Base-by-base conservation (phyloP, 2,797 vertebrate species). In the Pseudopleuronectes americanus region DNA sequence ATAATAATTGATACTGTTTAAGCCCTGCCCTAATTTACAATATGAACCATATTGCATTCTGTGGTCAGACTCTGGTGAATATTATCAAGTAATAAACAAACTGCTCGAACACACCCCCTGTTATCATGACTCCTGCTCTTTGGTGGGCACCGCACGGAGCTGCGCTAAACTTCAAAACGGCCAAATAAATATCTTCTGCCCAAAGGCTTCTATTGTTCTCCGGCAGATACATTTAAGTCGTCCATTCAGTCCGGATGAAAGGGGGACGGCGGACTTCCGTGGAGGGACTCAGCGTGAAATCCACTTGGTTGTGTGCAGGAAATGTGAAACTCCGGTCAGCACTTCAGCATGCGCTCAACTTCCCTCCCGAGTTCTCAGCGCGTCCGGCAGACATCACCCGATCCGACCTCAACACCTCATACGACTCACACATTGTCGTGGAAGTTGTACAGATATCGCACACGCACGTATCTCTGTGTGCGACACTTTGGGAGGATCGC, bases 311-410 rank as follows among this genome's bases (percentile, higher is more conserved):
- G 61, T 60, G 87, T 73, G 89, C 76, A 55, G 67, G 72, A 83
- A 88, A 86, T 74, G 83, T 81, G 79, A 85, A 85, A 74, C 81
- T 79, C 45, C 68, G 74, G 62, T 81, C 82, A 81, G 84, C 84
- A 67, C 57, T 71, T 54, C 76, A 68, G 53, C 84, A 66, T 77
- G 87, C 70, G 82, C 84, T 83, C 85, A 85, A 88, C 88, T 89
- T 90, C 90, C 80, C 78, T 83, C 85, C 79, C 16, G 77, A 88
- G 77, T 90, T 86, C 85, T 80, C 79, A 81, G 61, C 64, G 83
- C 64, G 68, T 3, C 83, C 64, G 57, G 33, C 51, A 45, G 21
- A 57, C 74, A 86, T 74, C 71, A 84, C 74, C 12, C 48, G 60
- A n/a, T 8, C 28, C 69, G 2, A 1, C 3, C 75, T 22, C 53